Base-by-base conservation (phyloP, 2,113 vertebrate species). In the Indri indri region DNA sequence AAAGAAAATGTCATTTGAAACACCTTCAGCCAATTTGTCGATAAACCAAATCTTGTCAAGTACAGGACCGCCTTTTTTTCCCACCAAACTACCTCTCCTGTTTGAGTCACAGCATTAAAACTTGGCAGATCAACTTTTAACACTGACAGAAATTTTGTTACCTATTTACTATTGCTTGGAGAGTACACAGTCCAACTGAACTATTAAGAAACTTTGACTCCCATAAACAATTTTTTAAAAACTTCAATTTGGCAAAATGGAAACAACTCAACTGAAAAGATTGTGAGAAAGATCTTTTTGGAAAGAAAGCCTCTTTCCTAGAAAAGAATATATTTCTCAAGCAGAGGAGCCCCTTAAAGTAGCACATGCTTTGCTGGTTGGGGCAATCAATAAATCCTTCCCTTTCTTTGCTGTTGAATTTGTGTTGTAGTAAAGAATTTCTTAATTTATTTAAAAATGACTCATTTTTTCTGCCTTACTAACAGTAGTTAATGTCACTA, bases 1-100 rank as follows among this genome's bases (percentile, higher is more conserved):
- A 95, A 98, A 91, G 95, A 98, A 96, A 63, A 30, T 68, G 95
- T 96, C 73, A 45, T 90, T 88, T 98, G 97, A 98, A 96, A 98
- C 71, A 84, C 8, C 23, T 83, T 98, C 87, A 97, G 95, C 50
- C 50, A 79, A 82, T 85, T 45, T 94, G 94, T 71, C 96, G 96
- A 97, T 94, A 98, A 80, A 96, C 22, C 79, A 47, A 91, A 42
- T 65, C 71, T 91, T 97, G 73, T 97, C 59, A 97, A 97, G 96
- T 81, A 92, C 30, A 63, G 65, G 94, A 71, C 79, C 97, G 45
- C 6, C n/a, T 96, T 96, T 90, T 63, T 90, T 97, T 70, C 37
- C 50, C 59, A 91, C 37, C 66, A 96, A 81, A 96, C 95, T 70
- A 45, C 11, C 37, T 88, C 70, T 77, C 45, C 17, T 52, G 7